These are phyloP conservation scores for Chrysogorgia sp. DNA, from an alignment of 92 coral and sea anemone species.

Conservation along the genomic window DNA sequence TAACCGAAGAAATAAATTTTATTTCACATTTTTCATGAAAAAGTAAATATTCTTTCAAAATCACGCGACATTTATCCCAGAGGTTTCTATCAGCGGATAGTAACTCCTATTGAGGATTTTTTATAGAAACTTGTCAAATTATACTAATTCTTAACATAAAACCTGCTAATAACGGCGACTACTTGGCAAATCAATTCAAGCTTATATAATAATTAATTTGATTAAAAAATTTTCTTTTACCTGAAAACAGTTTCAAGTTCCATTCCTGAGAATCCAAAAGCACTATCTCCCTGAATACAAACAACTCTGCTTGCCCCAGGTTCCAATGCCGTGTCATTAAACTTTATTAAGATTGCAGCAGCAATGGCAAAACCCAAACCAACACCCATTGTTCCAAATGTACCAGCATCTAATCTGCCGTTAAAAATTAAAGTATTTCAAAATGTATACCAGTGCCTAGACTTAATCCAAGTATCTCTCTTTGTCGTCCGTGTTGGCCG, in stretches of 20 bases:
- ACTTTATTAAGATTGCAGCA: constrained; percentile 68
- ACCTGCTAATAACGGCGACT: not conserved
- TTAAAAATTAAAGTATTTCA: not conserved
- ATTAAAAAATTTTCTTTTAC: too few species aligned
- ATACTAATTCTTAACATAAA: too few species aligned
- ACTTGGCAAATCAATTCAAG: not conserved
- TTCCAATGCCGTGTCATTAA: constrained; percentile 60
- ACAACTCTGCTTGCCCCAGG: constrained; percentile 76
- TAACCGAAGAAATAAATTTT: too few species aligned
- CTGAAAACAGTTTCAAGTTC: constrained; percentile 95
- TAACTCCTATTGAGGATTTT: too few species aligned
- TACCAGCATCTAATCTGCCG: constrained; percentile 84
- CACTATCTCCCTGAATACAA: constrained; percentile 97
- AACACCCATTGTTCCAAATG: constrained; percentile 98
- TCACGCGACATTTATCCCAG: too few species aligned
- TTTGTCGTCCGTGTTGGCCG: too few species aligned
- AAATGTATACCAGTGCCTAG: not conserved
- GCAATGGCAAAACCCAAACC: constrained; percentile 97
- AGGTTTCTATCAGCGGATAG: too few species aligned
- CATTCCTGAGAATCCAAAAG: constrained; percentile 98
- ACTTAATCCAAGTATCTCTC: not conserved
- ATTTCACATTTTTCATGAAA: too few species aligned
- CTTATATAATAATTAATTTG: not conserved
- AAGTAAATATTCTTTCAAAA: too few species aligned
- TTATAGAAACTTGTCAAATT: too few species aligned